Conservation (phyloP, 2,888 invertebrate species). For the Nebria salina region DNA sequence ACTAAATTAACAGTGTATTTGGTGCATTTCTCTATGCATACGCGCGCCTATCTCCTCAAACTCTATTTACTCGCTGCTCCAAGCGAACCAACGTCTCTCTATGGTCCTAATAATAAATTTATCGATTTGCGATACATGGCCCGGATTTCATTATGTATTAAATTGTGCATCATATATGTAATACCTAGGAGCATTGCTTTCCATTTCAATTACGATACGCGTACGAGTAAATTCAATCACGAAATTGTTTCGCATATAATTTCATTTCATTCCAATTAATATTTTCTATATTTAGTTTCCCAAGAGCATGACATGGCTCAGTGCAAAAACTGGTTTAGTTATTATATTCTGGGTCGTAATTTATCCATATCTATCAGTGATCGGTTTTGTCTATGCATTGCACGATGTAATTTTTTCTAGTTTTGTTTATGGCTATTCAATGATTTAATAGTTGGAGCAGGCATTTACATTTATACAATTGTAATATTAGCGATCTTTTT, state of each 20-base stretch:
- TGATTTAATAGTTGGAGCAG: too few species aligned
- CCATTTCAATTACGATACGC: not conserved
- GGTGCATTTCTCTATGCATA: not conserved
- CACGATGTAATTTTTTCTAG: too few species aligned
- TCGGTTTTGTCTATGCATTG: too few species aligned
- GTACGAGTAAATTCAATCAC: not conserved
- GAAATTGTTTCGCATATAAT: not conserved
- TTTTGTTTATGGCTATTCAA: too few species aligned
- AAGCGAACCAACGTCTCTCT: not conserved
- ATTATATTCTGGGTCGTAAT: too few species aligned
- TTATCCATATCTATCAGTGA: too few species aligned
- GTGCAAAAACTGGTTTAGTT: not conserved
- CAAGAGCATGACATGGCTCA: not conserved
- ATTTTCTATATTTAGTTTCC: not conserved
- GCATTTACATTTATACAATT: too few species aligned
- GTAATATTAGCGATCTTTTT: too few species aligned
- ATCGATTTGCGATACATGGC: not conserved
- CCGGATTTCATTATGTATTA: not conserved
- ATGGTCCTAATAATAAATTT: not conserved
- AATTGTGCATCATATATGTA: not conserved
- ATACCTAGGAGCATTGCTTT: not conserved
- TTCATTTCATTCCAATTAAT: not conserved
- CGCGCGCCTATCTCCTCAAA: not conserved
- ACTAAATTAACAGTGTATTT: conserved; percentile 10
- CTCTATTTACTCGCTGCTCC: not conserved